Evolutionary conservation across 2,113 vertebrate genomes (phyloP).

Genomic region (Chionis minor): DNA sequence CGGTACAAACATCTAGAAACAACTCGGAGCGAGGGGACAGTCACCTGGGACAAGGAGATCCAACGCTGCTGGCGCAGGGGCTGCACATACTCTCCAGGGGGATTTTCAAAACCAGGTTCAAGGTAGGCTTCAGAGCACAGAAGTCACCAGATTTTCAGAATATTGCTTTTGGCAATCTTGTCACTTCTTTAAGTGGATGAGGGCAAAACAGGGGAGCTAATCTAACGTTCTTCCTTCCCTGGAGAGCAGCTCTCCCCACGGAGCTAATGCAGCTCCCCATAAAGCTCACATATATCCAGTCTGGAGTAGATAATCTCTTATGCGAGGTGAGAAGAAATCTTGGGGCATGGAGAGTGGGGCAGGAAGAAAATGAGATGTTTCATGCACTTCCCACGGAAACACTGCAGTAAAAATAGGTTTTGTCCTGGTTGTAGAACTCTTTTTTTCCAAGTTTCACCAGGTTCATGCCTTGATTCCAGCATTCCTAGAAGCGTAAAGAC

Average conservation of each 20-base stretch:
- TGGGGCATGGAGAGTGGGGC: neutral
- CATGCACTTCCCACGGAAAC: neutral
- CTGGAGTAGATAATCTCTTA: neutral
- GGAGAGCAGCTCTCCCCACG: neutral
- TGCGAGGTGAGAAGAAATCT: neutral
- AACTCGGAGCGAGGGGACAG: neutral
- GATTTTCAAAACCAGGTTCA: neutral
- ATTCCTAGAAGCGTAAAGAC: neutral
- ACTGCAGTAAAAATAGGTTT: neutral
- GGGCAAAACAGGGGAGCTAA: neutral
- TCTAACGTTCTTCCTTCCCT: neutral
- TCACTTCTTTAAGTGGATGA: neutral
- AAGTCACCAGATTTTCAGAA: neutral
- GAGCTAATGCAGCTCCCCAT: neutral
- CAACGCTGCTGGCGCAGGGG: neutral
- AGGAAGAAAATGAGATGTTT: neutral
- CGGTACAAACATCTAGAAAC: neutral
- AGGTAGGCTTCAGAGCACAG: neutral
- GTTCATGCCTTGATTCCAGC: neutral
- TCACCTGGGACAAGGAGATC: neutral
- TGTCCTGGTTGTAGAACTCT: neutral
- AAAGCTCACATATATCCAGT: neutral
- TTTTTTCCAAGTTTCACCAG: neutral
- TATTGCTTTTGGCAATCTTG: neutral
- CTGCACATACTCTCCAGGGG: rapidly evolving